Evolutionary conservation across 2,113 vertebrate genomes (phyloP).

Genomic region (Leucopternis melanops): DNA sequence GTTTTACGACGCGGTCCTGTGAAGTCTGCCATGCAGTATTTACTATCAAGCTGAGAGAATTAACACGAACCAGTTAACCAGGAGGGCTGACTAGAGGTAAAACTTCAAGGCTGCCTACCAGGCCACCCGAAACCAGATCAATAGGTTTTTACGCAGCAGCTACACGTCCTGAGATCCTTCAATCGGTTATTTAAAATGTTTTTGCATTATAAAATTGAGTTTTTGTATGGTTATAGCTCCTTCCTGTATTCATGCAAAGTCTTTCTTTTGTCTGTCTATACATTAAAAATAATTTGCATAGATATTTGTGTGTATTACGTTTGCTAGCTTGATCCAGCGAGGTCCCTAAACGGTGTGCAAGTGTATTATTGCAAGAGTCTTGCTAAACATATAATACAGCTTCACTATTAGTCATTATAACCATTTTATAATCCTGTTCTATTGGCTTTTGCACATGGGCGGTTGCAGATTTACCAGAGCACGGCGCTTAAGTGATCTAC

Average conservation of each 20-base stretch:
- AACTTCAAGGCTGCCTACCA: background rate
- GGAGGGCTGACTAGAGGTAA: background rate
- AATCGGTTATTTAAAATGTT: background rate
- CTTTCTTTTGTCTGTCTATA: background rate
- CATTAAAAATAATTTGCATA: background rate
- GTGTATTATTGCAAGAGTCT: background rate
- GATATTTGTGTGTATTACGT: background rate
- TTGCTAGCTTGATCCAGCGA: background rate
- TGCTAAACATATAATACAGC: background rate
- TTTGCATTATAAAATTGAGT: background rate
- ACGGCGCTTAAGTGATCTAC: rapidly evolving
- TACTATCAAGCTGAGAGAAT: background rate
- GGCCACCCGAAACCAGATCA: background rate
- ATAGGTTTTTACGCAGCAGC: background rate
- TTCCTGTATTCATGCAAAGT: background rate
- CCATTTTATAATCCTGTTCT: background rate
- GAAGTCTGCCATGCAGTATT: background rate
- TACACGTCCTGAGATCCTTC: background rate
- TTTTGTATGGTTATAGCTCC: background rate
- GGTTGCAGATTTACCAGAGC: background rate
- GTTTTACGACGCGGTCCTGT: background rate
- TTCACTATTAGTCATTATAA: background rate
- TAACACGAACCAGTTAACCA: background rate
- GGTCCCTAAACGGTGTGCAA: background rate
- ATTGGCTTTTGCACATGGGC: background rate